phyloP scores from a whole-genome alignment of 1,140 invertebrate genomes.

The Caenorhabditis inopinata region DNA sequence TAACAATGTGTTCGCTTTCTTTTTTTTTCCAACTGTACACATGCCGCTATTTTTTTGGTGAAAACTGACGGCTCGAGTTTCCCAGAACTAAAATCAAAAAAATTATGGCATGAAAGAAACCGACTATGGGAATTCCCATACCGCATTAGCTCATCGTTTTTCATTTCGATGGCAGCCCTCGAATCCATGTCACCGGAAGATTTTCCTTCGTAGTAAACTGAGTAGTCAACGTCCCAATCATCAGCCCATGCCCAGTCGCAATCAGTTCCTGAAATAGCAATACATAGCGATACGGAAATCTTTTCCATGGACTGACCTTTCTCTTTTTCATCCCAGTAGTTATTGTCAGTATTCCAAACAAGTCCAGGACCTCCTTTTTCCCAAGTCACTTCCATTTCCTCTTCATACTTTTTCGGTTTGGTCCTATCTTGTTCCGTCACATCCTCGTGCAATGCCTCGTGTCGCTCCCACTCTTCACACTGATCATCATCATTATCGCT shows the following conservation, averaged over 20 bases:
- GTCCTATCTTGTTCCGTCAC: conserved; percentile 67
- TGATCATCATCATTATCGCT: conserved; percentile 53
- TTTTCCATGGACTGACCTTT: background rate
- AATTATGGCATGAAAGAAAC: background rate
- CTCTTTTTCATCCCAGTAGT: conserved; percentile 70
- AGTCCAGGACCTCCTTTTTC: conserved; percentile 73
- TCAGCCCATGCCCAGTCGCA: conserved; percentile 72
- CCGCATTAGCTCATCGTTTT: conserved; percentile 55
- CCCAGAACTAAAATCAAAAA: background rate
- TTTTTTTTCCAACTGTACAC: background rate
- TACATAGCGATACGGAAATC: background rate
- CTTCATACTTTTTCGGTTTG: conserved; percentile 70
- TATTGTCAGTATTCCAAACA: conserved; percentile 73
- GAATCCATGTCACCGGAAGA: conserved; percentile 69
- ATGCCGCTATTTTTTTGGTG: background rate
- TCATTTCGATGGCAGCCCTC: conserved; percentile 68
- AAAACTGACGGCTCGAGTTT: conserved; percentile 30
- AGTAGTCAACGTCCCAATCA: conserved; percentile 73
- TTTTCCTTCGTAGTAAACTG: conserved; percentile 69
- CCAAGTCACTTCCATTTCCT: conserved; percentile 73
- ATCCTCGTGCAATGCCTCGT: conserved; percentile 72
- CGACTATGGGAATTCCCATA: conserved; percentile 27
- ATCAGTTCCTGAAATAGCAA: conserved; percentile 65
- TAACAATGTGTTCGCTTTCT: too few relatives aligned
- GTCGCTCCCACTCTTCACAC: conserved; percentile 65